Percentiles rank a stretch among this genome's conserved stretches.
phyloP scores from a whole-genome alignment of 1,140 invertebrate species.

The Paraescarpia echinospica region DNA sequence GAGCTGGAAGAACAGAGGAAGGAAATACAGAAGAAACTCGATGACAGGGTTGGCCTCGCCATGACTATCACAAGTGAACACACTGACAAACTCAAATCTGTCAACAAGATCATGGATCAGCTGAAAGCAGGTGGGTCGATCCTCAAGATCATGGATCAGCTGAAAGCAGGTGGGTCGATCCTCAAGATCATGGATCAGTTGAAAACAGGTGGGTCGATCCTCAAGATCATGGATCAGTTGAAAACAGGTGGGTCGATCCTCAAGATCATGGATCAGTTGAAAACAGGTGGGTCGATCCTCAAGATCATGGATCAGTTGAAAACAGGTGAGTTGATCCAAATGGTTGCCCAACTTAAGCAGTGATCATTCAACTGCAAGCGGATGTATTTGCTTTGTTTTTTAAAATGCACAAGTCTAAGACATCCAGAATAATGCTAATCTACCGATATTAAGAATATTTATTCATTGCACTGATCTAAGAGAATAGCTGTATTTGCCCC shows the following conservation, averaged over 20 bases:
- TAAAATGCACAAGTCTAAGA: neutral
- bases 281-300: conserved; percentile 45
- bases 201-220: neutral
- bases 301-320: conserved; percentile 3
- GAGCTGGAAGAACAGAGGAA: conserved; percentile 55
- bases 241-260: conserved; percentile 52
- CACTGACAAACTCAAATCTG: conserved; percentile 52
- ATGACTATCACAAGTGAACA: conserved; percentile 49
- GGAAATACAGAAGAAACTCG: conserved; percentile 52
- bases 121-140: conserved; percentile 48
- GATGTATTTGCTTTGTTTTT: neutral
- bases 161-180: neutral
- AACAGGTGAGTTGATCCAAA: neutral
- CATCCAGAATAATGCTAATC: neutral
- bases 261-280: conserved; percentile 57
- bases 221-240: conserved; percentile 50
- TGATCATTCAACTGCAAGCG: neutral
- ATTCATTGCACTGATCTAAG: neutral
- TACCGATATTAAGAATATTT: neutral
- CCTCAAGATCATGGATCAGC: neutral
- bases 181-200: neutral
- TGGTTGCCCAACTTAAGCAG: neutral
- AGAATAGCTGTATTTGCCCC: neutral
- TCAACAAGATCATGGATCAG: conserved; percentile 59
- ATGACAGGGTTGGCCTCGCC: conserved; percentile 45